A percentile compares a stretch with the other conserved stretches of the same genome.
phyloP scores from a whole-genome alignment of 2,888 invertebrate genomes.

The Invenusta paracnida region DNA sequence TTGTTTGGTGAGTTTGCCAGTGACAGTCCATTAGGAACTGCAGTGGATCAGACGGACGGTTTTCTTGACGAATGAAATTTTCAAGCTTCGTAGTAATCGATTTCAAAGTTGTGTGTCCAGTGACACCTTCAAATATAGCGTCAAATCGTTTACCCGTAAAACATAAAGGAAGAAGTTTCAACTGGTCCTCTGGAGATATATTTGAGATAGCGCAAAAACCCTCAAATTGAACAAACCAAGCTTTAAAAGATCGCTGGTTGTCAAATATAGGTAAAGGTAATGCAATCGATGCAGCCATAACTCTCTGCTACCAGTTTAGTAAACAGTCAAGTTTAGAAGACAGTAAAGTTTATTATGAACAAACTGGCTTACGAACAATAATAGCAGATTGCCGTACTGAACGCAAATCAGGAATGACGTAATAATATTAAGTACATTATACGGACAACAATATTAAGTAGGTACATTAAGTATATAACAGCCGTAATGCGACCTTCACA shows the following conservation, averaged over 20 bases:
- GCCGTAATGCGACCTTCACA: too few species aligned
- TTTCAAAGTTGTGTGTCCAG: constrained; percentile 17
- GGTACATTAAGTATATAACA: constrained; percentile 28
- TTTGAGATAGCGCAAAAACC: not conserved
- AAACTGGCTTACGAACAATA: constrained; percentile 26
- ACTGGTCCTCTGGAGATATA: not conserved
- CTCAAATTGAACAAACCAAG: not conserved
- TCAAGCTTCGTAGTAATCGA: not conserved
- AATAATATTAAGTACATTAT: constrained; percentile 1
- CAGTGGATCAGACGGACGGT: not conserved
- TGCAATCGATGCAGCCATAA: not conserved
- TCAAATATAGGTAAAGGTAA: not conserved
- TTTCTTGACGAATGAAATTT: not conserved
- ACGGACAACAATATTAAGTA: constrained; percentile 6
- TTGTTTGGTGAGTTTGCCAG: not conserved
- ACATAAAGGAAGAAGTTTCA: not conserved
- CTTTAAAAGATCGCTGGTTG: not conserved
- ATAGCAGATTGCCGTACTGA: constrained; percentile 16
- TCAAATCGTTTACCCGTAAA: constrained; percentile 5
- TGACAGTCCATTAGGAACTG: not conserved
- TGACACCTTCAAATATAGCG: not conserved
- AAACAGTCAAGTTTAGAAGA: constrained; percentile 26
- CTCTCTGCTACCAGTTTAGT: not conserved
- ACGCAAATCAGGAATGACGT: constrained; percentile 26
- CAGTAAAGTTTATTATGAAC: constrained; percentile 25